phyloP scores from a whole-genome alignment of 2,113 vertebrate genomes.

The Alligator sinensis region DNA sequence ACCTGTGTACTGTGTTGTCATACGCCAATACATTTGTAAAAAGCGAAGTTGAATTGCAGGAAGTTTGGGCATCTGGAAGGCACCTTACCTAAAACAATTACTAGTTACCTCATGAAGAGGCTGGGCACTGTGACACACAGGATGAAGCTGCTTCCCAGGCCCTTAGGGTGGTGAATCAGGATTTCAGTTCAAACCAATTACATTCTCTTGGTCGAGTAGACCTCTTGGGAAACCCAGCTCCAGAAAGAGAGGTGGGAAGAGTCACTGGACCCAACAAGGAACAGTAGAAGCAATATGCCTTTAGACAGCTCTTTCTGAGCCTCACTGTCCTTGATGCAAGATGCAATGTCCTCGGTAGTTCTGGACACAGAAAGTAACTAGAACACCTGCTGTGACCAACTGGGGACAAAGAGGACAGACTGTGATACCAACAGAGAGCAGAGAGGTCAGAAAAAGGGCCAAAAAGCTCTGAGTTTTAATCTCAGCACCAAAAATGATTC shows the following conservation, averaged over 20 bases:
- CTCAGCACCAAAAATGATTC: not conserved
- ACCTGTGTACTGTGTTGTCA: slow-evolving; percentile 63
- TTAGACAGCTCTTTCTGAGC: not conserved
- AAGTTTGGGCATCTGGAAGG: slow-evolving; percentile 27
- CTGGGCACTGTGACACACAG: not conserved
- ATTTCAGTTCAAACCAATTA: slow-evolving; percentile 20
- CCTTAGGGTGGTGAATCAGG: fast-evolving
- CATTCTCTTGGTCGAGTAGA: not conserved
- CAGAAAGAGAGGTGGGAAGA: not conserved
- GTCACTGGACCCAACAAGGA: fast-evolving
- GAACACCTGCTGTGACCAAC: not conserved
- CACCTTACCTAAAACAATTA: slow-evolving; percentile 22
- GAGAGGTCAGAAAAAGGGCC: fast-evolving
- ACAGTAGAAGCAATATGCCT: not conserved
- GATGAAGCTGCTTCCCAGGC: slow-evolving; percentile 2
- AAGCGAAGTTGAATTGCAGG: slow-evolving; percentile 35
- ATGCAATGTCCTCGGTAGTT: not conserved
- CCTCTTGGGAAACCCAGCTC: not conserved
- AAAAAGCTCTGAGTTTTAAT: not conserved
- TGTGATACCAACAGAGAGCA: fast-evolving
- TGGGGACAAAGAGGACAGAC: not conserved
- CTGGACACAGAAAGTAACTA: not conserved
- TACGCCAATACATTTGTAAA: slow-evolving; percentile 55
- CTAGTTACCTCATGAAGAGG: slow-evolving; percentile 22
- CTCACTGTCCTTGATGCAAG: not conserved